phyloP scores from a whole-genome alignment of 2,113 vertebrate species.

The Dicentrarchus labrax region DNA sequence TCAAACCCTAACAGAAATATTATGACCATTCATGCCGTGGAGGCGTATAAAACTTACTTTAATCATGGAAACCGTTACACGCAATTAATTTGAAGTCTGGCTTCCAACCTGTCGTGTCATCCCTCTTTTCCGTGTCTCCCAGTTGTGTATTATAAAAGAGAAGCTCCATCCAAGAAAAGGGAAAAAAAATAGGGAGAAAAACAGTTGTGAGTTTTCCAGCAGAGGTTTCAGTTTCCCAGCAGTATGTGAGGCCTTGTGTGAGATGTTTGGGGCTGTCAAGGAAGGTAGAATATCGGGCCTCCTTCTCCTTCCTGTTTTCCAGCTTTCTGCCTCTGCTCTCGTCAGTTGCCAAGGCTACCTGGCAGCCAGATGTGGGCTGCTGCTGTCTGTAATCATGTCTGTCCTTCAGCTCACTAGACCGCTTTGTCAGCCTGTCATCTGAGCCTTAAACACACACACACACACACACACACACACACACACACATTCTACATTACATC shows the following conservation, averaged over 20 bases:
- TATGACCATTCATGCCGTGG: background rate
- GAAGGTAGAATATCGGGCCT: conserved; percentile 46
- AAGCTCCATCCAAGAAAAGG: conserved; percentile 14
- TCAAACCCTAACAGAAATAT: background rate
- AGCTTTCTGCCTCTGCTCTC: conserved; percentile 35
- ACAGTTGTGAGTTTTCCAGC: conserved; percentile 37
- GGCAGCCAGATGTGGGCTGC: conserved; percentile 64
- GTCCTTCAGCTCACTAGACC: conserved; percentile 33
- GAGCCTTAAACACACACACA: conserved; percentile 31
- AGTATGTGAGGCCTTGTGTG: conserved; percentile 40
- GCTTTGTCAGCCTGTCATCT: conserved; percentile 30
- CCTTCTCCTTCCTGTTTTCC: conserved; percentile 62
- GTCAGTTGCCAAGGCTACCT: conserved; percentile 64
- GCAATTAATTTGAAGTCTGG: background rate
- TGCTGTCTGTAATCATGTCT: conserved; percentile 51
- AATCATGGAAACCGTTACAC: conserved; percentile 23
- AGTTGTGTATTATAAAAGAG: conserved; percentile 6
- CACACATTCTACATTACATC: conserved; percentile 12
- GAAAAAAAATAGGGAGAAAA: background rate
- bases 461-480: conserved; percentile 12
- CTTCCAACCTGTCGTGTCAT: conserved; percentile 13
- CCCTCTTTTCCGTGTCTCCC: background rate
- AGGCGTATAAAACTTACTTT: background rate
- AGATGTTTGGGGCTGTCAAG: conserved; percentile 39
- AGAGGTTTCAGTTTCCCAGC: conserved; percentile 36